Percentiles rank a stretch among this genome's conserved stretches.
Conservation (phyloP, 2,797 vertebrate species). For the Pseudomugil tenellus region DNA sequence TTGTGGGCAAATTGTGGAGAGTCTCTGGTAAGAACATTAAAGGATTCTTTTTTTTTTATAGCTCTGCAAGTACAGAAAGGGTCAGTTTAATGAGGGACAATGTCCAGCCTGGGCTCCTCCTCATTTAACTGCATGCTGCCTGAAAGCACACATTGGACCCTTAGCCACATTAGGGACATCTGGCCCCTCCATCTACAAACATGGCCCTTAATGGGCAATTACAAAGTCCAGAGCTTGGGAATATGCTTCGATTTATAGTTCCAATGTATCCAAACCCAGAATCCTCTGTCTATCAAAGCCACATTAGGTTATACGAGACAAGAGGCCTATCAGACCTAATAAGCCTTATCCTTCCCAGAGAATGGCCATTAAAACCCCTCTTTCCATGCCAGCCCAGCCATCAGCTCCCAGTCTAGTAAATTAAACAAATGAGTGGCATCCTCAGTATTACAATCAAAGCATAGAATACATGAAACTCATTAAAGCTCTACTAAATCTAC, state of each 20-base stretch:
- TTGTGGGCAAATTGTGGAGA: slow-evolving; percentile 74
- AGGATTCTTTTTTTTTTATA: slow-evolving; percentile 63
- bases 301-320: slow-evolving; percentile 83
- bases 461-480: slow-evolving; percentile 64
- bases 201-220: slow-evolving; percentile 81
- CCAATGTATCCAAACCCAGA: slow-evolving; percentile 71
- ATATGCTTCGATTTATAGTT: slow-evolving; percentile 79
- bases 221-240: slow-evolving; percentile 73
- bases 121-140: slow-evolving; percentile 54
- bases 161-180: slow-evolving; percentile 78
- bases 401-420: slow-evolving; percentile 71
- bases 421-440: slow-evolving; percentile 77
- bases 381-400: slow-evolving; percentile 57
- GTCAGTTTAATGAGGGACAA: slow-evolving; percentile 80
- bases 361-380: slow-evolving; percentile 75
- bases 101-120: slow-evolving; percentile 70
- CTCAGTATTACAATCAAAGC: slow-evolving; percentile 72
- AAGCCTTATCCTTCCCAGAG: slow-evolving; percentile 81
- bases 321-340: slow-evolving; percentile 83
- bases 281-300: slow-evolving; percentile 79
- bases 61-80: slow-evolving; percentile 63
- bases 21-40: slow-evolving; percentile 84
- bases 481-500: slow-evolving; percentile 51
- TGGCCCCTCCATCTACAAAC: slow-evolving; percentile 81
- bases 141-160: slow-evolving; percentile 68